These are phyloP conservation scores for Capitella teleta DNA, from an alignment of 1,140 invertebrate genomes.

Conservation along the genomic window DNA sequence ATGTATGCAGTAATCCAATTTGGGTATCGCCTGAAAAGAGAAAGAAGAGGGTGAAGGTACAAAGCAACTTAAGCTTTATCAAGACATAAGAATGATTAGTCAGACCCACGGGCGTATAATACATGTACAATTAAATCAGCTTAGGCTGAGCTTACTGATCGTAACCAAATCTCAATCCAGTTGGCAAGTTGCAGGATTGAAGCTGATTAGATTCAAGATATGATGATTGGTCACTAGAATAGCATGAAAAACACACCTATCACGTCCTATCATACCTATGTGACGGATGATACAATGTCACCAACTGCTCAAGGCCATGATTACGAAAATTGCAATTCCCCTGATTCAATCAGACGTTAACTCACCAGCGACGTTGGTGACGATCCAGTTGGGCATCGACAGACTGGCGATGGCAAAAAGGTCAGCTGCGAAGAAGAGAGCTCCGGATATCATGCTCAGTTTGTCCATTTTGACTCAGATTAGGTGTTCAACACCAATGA, in stretches of 20 bases:
- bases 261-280: neutral
- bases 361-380: slow-evolving; percentile 80
- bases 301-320: neutral
- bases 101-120: neutral
- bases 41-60: neutral
- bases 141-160: neutral
- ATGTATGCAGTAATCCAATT: slow-evolving; percentile 84
- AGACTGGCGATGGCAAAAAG: slow-evolving; percentile 86
- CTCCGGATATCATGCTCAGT: slow-evolving; percentile 79
- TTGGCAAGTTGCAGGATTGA: neutral
- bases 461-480: slow-evolving; percentile 92
- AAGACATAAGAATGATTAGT: neutral
- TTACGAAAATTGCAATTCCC: neutral
- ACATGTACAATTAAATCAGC: neutral
- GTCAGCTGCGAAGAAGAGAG: slow-evolving; percentile 81
- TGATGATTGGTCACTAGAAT: neutral
- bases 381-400: slow-evolving; percentile 91
- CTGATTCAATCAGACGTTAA: neutral
- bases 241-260: neutral
- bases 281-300: neutral
- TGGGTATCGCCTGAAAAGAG: slow-evolving; percentile 48
- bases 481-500: too few species aligned
- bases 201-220: neutral
- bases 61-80: neutral
- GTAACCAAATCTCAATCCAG: neutral